phyloP scores from a whole-genome alignment of 1,140 invertebrate genomes.

The Sipha flava region DNA sequence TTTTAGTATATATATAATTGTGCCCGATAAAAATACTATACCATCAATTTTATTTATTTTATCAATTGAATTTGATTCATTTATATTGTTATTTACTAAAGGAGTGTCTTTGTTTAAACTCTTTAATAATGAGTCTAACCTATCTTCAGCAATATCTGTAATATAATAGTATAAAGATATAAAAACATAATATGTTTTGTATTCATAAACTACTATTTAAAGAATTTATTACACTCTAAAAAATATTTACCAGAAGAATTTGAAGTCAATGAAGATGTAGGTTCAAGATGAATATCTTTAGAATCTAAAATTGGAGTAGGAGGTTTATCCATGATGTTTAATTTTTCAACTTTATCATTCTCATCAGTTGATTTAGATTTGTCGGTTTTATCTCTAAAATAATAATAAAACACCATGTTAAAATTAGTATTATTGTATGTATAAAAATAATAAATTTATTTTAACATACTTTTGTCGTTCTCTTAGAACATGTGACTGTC shows the following conservation, averaged over 20 bases:
- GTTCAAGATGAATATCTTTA: slow-evolving; percentile 20
- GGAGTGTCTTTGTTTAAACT: slow-evolving; percentile 51
- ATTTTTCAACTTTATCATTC: not conserved
- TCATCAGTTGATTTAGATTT: not conserved
- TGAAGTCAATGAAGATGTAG: slow-evolving; percentile 3
- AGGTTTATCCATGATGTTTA: slow-evolving; percentile 26
- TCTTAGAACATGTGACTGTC: slow-evolving; percentile 73
- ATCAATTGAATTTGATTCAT: slow-evolving; percentile 38
- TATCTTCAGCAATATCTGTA: slow-evolving; percentile 45
- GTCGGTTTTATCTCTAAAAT: not conserved
- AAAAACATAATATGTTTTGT: no score
- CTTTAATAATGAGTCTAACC: slow-evolving; percentile 55
- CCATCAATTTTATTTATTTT: slow-evolving; percentile 37
- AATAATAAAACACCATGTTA: not conserved
- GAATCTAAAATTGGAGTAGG: slow-evolving; percentile 24
- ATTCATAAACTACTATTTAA: no score
- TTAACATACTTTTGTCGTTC: slow-evolving; percentile 50
- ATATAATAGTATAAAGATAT: not conserved
- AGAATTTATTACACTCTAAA: no score
- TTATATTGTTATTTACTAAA: slow-evolving; percentile 36
- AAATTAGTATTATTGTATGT: no score
- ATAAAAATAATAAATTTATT: not conserved
- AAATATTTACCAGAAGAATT: slow-evolving; percentile 10
- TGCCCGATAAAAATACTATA: slow-evolving; percentile 26
- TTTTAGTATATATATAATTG: not conserved